A percentile compares a stretch with the other conserved stretches of the same genome.
Conservation (phyloP, 1,140 invertebrate species). For the Halyomorpha halys region DNA sequence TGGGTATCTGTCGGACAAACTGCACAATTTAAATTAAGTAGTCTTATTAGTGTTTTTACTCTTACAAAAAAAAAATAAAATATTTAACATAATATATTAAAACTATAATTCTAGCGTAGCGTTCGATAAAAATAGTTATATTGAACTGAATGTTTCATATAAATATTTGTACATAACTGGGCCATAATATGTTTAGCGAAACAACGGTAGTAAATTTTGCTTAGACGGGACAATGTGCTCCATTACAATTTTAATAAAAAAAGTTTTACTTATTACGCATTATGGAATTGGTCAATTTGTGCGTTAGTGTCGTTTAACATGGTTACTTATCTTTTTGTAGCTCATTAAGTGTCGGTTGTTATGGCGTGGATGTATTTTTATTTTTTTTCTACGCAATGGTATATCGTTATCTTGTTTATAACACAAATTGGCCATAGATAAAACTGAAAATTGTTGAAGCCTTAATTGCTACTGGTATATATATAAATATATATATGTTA, state of each 20-base stretch:
- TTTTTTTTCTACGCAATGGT: too few relatives aligned
- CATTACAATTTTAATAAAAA: neutral
- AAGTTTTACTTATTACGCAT: neutral
- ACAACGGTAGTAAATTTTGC: neutral
- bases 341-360: too few relatives aligned
- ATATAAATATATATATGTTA: neutral
- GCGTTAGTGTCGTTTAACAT: conserved; percentile 2
- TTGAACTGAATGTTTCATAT: conserved; percentile 20
- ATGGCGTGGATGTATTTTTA: too few relatives aligned
- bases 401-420: neutral
- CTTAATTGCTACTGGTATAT: conserved; percentile 3
- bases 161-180: conserved; percentile 14
- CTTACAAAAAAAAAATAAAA: conserved; percentile 16
- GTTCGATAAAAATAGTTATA: conserved; percentile 8
- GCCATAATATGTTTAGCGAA: neutral
- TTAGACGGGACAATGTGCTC: neutral
- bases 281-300: neutral
- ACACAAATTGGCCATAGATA: conserved; percentile 8
- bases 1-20: neutral
- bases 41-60: conserved; percentile 16
- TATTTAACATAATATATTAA: conserved; percentile 4
- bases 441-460: neutral
- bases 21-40: conserved; percentile 18
- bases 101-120: conserved; percentile 5
- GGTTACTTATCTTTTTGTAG: neutral